Conservation (phyloP, 37 sponge, comb jelly and placozoan species). For the Oopsacas minuta region DNA sequence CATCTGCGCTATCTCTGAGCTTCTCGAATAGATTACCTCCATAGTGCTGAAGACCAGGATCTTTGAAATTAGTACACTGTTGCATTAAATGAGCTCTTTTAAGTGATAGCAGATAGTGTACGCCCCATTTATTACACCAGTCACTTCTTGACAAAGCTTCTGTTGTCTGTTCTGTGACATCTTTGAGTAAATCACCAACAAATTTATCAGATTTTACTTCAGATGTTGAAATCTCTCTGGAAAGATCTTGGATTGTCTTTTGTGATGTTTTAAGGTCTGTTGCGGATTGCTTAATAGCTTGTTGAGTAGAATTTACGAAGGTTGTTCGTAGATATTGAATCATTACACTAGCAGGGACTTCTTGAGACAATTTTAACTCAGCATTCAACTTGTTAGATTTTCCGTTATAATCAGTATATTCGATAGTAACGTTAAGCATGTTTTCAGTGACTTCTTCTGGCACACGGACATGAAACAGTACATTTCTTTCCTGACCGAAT, state of each 20-base stretch:
- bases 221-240: not conserved
- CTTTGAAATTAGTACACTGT: constrained; percentile 25
- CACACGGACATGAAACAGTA: not conserved
- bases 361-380: not conserved
- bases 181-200: not conserved
- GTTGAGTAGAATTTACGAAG: not conserved
- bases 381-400: not conserved
- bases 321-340: not conserved
- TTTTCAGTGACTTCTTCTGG: not conserved
- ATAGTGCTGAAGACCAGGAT: constrained; percentile 19
- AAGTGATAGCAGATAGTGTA: constrained; percentile 18
- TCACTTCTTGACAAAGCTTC: constrained; percentile 12
- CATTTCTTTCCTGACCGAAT: constrained; percentile 16
- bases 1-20: not conserved
- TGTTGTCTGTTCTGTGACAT: constrained; percentile 9
- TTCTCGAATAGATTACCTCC: constrained; percentile 2
- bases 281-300: not conserved
- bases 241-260: not conserved
- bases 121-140: constrained; percentile 20
- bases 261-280: not conserved
- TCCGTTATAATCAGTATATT: not conserved
- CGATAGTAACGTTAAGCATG: not conserved
- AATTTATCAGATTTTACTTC: not conserved
- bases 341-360: not conserved
- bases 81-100: constrained; percentile 14